Conservation (phyloP, 2,888 invertebrate genomes). For the Protonemura montana region DNA sequence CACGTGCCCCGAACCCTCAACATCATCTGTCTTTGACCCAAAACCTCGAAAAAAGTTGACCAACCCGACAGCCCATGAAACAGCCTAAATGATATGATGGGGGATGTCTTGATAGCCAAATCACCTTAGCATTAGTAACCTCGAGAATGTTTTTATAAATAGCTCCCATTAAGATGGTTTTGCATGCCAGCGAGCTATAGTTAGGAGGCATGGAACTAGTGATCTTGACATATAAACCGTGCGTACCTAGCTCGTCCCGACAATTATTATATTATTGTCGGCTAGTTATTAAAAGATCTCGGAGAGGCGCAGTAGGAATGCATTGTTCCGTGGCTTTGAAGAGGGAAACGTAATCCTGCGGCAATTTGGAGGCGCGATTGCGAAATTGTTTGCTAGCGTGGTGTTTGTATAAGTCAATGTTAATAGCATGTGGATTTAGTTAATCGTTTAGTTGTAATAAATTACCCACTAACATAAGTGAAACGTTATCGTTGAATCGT, state of each 20-base stretch:
- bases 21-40: too few relatives aligned
- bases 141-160: not conserved
- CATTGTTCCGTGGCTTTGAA: not conserved
- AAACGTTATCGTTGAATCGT: too few relatives aligned
- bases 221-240: not conserved
- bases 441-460: not conserved
- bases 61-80: too few relatives aligned
- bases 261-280: not conserved
- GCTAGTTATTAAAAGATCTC: not conserved
- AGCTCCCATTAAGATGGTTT: not conserved
- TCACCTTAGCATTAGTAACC: not conserved
- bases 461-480: not conserved
- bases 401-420: not conserved
- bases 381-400: not conserved
- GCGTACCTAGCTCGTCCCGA: not conserved
- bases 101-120: not conserved
- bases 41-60: too few relatives aligned
- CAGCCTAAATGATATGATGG: not conserved
- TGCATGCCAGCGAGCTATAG: not conserved
- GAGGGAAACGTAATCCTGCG: not conserved
- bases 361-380: not conserved
- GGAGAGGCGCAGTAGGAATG: not conserved
- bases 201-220: not conserved
- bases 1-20: too few relatives aligned
- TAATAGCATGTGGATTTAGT: not conserved